Conservation (phyloP, 1,140 invertebrate species). For the Eueides isabella region DNA sequence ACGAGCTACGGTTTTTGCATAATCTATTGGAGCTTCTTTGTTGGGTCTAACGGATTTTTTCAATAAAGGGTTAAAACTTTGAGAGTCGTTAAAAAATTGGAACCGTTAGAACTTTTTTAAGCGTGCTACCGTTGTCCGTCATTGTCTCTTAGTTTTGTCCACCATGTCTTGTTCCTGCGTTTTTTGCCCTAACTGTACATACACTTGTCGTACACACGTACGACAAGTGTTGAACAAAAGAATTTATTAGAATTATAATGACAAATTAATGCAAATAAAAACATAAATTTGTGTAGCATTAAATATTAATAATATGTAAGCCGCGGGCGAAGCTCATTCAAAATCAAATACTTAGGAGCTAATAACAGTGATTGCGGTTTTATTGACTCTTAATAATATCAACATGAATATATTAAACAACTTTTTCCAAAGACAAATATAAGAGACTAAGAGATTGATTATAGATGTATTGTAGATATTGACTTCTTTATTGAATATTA, state of each 20-base stretch:
- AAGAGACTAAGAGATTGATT: not conserved
- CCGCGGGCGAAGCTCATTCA: slow-evolving; percentile 31
- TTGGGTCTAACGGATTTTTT: slow-evolving; percentile 68
- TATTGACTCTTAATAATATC: slow-evolving; percentile 43
- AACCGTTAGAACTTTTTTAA: slow-evolving; percentile 71
- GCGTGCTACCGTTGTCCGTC: not conserved
- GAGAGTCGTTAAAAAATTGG: slow-evolving; percentile 64
- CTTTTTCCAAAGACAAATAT: slow-evolving; percentile 2
- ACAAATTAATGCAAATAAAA: slow-evolving; percentile 52
- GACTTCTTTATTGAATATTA: not conserved
- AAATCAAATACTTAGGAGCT: slow-evolving; percentile 28
- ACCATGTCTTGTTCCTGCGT: not conserved
- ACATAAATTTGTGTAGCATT: slow-evolving; percentile 44
- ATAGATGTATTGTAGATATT: not conserved
- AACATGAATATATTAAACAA: slow-evolving; percentile 23
- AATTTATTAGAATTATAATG: slow-evolving; percentile 52
- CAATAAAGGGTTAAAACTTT: slow-evolving; percentile 60
- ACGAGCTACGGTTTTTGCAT: slow-evolving; percentile 76
- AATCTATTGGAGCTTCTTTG: slow-evolving; percentile 74
- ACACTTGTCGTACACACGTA: too few species aligned
- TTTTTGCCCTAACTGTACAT: slow-evolving; percentile 45
- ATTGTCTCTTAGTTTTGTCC: not conserved
- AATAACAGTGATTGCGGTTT: slow-evolving; percentile 42
- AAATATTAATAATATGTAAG: slow-evolving; percentile 37
- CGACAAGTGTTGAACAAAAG: slow-evolving; percentile 52